Evolutionary conservation across 2,113 vertebrate species (phyloP).

Genomic region (Hemiscyllium ocellatum): DNA sequence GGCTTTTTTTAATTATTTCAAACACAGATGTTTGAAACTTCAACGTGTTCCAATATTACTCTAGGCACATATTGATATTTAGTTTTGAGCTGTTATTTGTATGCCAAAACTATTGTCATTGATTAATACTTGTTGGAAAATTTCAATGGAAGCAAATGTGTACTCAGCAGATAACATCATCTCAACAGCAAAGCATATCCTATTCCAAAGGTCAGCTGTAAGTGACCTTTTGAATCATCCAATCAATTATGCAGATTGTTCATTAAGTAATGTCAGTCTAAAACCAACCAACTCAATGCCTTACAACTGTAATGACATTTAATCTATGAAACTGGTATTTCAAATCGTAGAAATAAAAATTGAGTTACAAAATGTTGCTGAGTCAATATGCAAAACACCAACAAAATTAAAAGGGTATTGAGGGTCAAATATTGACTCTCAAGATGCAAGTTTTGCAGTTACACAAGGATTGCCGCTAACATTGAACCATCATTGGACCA

Average conservation of each 20-base stretch:
- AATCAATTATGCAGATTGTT: constrained; percentile 93
- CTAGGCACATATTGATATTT: background rate
- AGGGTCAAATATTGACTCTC: background rate
- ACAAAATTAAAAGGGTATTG: background rate
- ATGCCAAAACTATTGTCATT: constrained; percentile 83
- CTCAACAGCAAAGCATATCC: constrained; percentile 61
- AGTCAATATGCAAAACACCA: background rate
- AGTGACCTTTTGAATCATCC: constrained; percentile 95
- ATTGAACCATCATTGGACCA: background rate
- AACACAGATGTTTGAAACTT: background rate
- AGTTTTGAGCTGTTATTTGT: constrained; percentile 25
- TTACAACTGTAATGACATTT: constrained; percentile 30
- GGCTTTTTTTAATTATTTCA: background rate
- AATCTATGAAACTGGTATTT: constrained; percentile 34
- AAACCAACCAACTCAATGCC: constrained; percentile 26
- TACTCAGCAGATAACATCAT: constrained; percentile 79
- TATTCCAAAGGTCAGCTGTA: constrained; percentile 57
- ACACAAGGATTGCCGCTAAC: background rate
- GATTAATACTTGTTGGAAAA: constrained; percentile 93
- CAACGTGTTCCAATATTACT: background rate
- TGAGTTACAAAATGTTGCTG: background rate
- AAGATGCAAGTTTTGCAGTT: background rate
- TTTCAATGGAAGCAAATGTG: constrained; percentile 98
- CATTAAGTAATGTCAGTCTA: constrained; percentile 83
- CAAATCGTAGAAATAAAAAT: constrained; percentile 13